Evolutionary conservation across 2,888 invertebrate genomes (phyloP).

Genomic region (Thalpophila matura): DNA sequence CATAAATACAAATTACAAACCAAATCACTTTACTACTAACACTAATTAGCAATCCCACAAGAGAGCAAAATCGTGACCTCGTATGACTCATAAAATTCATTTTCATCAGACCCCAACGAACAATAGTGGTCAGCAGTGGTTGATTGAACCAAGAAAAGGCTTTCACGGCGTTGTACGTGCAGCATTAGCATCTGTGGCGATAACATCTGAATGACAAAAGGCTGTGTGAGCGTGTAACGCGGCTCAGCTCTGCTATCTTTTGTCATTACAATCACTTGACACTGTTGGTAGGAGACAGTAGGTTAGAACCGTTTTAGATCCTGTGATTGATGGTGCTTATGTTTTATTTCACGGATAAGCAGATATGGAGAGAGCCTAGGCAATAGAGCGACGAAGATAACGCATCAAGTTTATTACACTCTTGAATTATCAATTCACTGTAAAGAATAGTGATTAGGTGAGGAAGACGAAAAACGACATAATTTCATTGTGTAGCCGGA

Average conservation of each 20-base stretch:
- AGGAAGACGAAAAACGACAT: not conserved
- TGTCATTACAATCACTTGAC: constrained; percentile 75
- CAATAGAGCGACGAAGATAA: not conserved
- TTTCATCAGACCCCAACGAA: constrained; percentile 46
- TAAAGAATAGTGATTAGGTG: too few relatives aligned
- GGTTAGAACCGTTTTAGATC: constrained; percentile 45
- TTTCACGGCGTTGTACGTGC: constrained; percentile 72
- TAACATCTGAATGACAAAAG: constrained; percentile 82
- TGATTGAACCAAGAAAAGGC: constrained; percentile 72
- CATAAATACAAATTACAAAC: not conserved
- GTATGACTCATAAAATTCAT: constrained; percentile 57
- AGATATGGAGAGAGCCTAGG: not conserved
- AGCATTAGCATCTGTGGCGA: constrained; percentile 76
- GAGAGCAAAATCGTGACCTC: not conserved
- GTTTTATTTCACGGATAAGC: not conserved
- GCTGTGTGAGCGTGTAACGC: constrained; percentile 79
- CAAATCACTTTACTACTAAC: too few relatives aligned
- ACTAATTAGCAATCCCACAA: not conserved
- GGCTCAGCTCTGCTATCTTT: constrained; percentile 71
- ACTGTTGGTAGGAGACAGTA: constrained; percentile 45
- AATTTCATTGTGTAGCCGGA: not conserved
- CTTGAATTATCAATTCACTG: too few relatives aligned
- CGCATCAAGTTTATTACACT: not conserved
- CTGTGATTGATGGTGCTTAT: too few relatives aligned
- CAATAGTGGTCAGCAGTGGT: constrained; percentile 65